Conservation (phyloP, 2,113 vertebrate species). For the Spea multiplicata region DNA sequence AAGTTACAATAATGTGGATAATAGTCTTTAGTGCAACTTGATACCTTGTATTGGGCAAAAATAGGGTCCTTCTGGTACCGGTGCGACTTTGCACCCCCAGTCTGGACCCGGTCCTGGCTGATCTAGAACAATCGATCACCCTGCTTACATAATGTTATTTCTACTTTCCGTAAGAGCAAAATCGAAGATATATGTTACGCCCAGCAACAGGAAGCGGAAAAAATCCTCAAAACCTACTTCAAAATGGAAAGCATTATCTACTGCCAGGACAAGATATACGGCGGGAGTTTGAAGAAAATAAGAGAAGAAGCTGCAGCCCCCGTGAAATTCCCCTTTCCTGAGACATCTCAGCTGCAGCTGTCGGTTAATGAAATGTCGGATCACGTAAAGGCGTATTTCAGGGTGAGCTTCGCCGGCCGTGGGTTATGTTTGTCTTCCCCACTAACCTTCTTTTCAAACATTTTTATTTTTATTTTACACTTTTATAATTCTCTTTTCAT, state of each 20-base stretch:
- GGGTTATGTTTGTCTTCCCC: neutral
- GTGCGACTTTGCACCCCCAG: no score
- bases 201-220: conserved; percentile 62
- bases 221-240: conserved; percentile 71
- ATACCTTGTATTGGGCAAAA: no score
- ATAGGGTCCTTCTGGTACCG: no score
- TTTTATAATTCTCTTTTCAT: no score
- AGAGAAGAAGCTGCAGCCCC: conserved; percentile 43
- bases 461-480: no score
- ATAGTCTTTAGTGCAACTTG: no score
- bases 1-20: no score
- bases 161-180: conserved; percentile 59
- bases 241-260: conserved; percentile 81
- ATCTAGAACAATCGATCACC: no score
- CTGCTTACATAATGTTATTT: no score
- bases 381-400: conserved; percentile 54
- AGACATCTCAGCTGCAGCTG: neutral
- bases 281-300: conserved; percentile 23
- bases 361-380: conserved; percentile 47
- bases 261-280: conserved; percentile 77
- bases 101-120: no score
- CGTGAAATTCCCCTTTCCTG: neutral
- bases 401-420: conserved; percentile 47
- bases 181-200: conserved; percentile 68
- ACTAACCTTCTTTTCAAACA: no score